phyloP scores from a whole-genome alignment of 2,113 vertebrate genomes.

The Gadus macrocephalus region DNA sequence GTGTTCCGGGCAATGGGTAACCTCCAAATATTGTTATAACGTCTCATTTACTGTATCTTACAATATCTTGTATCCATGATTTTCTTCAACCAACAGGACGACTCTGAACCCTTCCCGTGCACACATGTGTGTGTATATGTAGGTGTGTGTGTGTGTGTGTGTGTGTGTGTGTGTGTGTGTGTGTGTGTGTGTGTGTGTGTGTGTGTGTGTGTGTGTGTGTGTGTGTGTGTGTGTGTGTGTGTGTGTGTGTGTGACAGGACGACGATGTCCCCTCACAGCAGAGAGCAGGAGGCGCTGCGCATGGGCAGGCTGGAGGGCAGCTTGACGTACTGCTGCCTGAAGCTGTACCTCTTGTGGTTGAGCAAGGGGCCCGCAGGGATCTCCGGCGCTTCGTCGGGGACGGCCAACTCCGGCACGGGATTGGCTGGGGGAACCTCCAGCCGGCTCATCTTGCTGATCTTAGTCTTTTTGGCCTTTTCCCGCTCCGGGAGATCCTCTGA shows the following conservation, averaged over 20 bases:
- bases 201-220: neutral
- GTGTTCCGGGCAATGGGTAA: too few species aligned
- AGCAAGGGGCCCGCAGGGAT: slow-evolving; percentile 35
- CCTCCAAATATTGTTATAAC: too few species aligned
- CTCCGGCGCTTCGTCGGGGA: slow-evolving; percentile 28
- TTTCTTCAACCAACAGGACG: too few species aligned
- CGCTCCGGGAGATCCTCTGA: slow-evolving; percentile 50
- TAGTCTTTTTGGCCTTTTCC: slow-evolving; percentile 64
- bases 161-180: too few species aligned
- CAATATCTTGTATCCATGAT: too few species aligned
- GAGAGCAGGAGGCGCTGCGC: slow-evolving; percentile 59
- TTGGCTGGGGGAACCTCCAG: neutral
- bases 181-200: too few species aligned
- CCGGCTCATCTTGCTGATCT: slow-evolving; percentile 55
- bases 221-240: too few species aligned
- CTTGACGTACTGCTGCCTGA: slow-evolving; percentile 61
- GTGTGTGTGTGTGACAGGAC: neutral
- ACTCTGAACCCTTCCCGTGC: too few species aligned
- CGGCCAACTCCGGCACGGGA: slow-evolving; percentile 37
- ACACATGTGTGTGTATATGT: neutral
- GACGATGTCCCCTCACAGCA: slow-evolving; percentile 52
- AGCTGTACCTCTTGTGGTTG: slow-evolving; percentile 61
- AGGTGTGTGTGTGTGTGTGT: neutral
- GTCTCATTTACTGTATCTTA: too few species aligned
- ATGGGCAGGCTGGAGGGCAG: slow-evolving; percentile 64